A percentile compares a stretch with the other conserved stretches of the same genome.
Conservation (phyloP, 2,113 vertebrate species). For the Phyllostomus discolor region DNA sequence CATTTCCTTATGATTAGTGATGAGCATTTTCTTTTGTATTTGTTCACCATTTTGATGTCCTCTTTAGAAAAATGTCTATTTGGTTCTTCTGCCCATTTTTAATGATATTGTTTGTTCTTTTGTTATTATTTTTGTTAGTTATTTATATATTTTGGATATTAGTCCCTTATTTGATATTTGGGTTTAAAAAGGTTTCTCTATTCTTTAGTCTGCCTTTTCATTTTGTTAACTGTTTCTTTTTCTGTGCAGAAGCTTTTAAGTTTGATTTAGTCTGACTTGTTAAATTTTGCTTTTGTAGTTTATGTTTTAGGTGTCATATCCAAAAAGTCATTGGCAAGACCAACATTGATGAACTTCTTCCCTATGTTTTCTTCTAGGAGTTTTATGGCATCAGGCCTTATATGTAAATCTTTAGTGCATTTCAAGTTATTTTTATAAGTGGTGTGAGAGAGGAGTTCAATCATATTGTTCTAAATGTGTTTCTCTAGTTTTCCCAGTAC, state of each 20-base stretch:
- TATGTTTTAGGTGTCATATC: background rate
- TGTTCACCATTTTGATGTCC: background rate
- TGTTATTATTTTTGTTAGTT: background rate
- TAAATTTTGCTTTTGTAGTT: background rate
- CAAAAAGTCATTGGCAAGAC: background rate
- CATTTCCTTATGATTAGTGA: background rate
- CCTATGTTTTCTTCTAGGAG: background rate
- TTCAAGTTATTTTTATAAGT: background rate
- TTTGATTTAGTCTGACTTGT: background rate
- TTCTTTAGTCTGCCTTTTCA: background rate
- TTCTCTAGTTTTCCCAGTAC: too few relatives aligned
- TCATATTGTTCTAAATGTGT: too few relatives aligned
- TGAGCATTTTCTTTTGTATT: background rate
- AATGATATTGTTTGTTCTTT: background rate
- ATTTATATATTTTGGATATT: background rate
- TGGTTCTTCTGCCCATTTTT: background rate
- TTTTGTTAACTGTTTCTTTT: background rate
- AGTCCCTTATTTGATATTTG: background rate
- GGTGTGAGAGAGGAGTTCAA: too few relatives aligned
- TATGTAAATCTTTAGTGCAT: background rate
- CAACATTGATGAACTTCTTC: background rate
- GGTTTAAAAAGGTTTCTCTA: background rate
- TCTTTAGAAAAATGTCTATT: background rate
- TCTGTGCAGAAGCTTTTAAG: background rate
- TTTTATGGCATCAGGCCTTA: background rate